phyloP scores from a whole-genome alignment of 2,113 vertebrate species.

The Pogonocichla stellata region DNA sequence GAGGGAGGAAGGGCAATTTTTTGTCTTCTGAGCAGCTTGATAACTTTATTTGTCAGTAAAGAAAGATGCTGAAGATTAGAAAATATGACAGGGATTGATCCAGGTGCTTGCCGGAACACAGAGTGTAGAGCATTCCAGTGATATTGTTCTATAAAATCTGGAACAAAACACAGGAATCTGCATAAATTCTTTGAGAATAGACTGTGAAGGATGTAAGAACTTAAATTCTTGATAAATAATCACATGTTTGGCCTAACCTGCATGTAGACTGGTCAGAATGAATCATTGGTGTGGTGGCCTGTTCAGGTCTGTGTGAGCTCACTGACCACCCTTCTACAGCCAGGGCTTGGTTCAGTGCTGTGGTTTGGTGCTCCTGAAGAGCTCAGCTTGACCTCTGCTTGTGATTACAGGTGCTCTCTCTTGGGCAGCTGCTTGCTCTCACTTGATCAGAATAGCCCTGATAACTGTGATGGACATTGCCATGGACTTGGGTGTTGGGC shows the following conservation, averaged over 20 bases:
- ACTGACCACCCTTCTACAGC: background rate
- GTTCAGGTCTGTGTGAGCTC: background rate
- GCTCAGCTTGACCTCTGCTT: background rate
- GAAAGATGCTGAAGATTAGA: background rate
- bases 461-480: background rate
- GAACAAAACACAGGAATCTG: background rate
- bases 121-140: background rate
- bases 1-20: background rate
- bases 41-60: background rate
- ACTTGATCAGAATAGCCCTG: background rate
- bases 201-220: background rate
- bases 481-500: background rate
- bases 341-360: accelerated
- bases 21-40: background rate
- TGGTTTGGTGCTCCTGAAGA: background rate
- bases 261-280: background rate
- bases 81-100: background rate
- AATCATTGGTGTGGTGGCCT: background rate
- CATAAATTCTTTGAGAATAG: background rate
- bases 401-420: background rate
- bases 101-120: background rate
- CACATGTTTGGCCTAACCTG: background rate
- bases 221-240: background rate
- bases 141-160: background rate
- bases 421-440: background rate